phyloP scores from a whole-genome alignment of 2,797 vertebrate genomes.

The Apodemus agrarius region DNA sequence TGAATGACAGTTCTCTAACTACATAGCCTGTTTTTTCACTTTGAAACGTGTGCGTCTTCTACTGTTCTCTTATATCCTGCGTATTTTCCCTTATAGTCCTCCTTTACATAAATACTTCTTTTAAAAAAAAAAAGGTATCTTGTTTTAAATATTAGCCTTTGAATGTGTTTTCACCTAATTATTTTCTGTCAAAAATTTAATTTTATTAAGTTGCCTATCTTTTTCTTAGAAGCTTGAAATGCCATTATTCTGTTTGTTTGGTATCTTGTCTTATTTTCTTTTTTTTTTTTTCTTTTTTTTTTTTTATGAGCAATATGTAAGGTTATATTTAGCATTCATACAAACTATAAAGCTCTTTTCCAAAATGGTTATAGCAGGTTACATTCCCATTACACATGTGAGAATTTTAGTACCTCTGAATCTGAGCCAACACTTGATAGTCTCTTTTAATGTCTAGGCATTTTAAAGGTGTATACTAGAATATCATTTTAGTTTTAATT shows the following conservation, averaged over 20 bases:
- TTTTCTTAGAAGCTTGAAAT: constrained; percentile 33
- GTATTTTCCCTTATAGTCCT: background rate
- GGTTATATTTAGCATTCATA: background rate
- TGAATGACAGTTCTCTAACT: background rate
- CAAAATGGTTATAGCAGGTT: background rate
- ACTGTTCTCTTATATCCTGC: too few species aligned
- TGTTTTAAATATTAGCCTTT: background rate
- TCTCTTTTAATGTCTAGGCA: too few species aligned
- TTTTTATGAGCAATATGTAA: background rate
- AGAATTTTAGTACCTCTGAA: background rate
- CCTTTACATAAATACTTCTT: background rate
- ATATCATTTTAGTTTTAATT: too few species aligned
- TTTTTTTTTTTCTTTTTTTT: too few species aligned
- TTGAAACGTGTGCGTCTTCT: background rate
- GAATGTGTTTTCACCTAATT: constrained; percentile 1
- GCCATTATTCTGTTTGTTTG: background rate
- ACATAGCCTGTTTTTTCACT: background rate
- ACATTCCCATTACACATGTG: background rate
- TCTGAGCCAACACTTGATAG: too few species aligned
- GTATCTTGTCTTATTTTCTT: background rate
- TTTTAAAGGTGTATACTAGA: too few species aligned
- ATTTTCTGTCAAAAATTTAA: background rate
- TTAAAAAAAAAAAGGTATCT: background rate
- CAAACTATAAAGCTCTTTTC: background rate
- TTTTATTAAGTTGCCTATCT: background rate